phyloP scores from a whole-genome alignment of 2,888 invertebrate species.

The Julus scanicus region DNA sequence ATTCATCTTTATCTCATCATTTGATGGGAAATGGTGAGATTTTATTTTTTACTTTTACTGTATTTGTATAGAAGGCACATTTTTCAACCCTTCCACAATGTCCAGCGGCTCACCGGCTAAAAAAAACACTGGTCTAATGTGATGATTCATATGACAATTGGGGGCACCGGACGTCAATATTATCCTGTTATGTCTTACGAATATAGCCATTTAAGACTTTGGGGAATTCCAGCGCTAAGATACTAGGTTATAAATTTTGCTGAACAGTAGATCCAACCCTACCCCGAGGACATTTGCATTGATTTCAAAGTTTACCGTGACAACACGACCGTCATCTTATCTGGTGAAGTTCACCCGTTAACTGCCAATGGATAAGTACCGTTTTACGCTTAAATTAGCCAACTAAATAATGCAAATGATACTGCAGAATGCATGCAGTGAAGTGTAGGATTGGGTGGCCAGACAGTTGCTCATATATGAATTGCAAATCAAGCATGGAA shows the following conservation, averaged over 20 bases:
- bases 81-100: no score
- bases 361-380: background rate
- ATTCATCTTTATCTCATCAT: no score
- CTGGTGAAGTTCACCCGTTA: background rate
- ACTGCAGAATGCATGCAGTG: background rate
- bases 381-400: conserved; percentile 8
- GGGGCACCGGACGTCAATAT: no score
- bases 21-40: no score
- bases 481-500: conserved; percentile 7
- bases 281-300: background rate
- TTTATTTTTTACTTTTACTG: no score
- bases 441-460: background rate
- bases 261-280: background rate
- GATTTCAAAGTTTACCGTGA: background rate
- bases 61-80: no score
- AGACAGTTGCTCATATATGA: background rate
- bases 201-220: no score
- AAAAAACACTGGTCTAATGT: no score
- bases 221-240: no score
- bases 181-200: no score
- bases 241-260: background rate
- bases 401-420: background rate
- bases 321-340: background rate
- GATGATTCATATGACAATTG: no score
- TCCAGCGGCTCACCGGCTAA: no score